Evolutionary conservation across 2,888 invertebrate species (phyloP).

Genomic region (Fragum fragum): DNA sequence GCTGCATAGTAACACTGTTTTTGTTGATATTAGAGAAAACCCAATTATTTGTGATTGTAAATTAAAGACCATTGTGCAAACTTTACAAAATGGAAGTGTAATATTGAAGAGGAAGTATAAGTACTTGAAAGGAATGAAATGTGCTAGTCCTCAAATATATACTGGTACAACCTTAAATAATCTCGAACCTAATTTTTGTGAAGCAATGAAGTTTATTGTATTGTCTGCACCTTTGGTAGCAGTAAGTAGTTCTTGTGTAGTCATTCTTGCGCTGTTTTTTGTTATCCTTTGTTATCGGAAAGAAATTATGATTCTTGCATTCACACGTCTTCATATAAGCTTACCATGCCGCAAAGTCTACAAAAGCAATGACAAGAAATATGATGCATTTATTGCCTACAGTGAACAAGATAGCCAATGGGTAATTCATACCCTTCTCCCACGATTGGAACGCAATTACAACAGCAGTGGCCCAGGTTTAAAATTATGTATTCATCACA

Average conservation of each 20-base stretch:
- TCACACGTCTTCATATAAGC: conserved; percentile 65
- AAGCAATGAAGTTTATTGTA: conserved; percentile 40
- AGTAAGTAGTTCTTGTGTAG: conserved; percentile 49
- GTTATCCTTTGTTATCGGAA: conserved; percentile 65
- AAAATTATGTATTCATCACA: conserved; percentile 71
- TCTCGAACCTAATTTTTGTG: conserved; percentile 62
- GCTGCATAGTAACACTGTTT: conserved; percentile 50
- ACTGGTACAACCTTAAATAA: conserved; percentile 54
- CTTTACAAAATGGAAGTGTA: conserved; percentile 35
- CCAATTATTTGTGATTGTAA: conserved; percentile 72
- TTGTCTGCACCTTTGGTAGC: conserved; percentile 58
- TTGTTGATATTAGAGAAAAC: conserved; percentile 70
- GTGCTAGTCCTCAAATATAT: conserved; percentile 57
- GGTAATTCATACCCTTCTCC: conserved; percentile 94
- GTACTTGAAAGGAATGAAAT: conserved; percentile 67
- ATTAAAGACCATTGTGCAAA: conserved; percentile 55
- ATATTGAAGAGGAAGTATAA: conserved; percentile 42
- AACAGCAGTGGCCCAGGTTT: conserved; percentile 91
- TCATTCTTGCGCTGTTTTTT: conserved; percentile 59
- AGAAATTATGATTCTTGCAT: conserved; percentile 73
- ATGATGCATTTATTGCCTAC: conserved; percentile 96
- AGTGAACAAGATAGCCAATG: conserved; percentile 92
- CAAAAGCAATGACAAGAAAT: conserved; percentile 84
- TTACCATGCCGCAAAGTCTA: conserved; percentile 61
- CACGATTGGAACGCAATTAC: conserved; percentile 91